Percentiles rank a stretch among this genome's conserved stretches.
These are phyloP conservation scores for Olivierus martensii DNA, from an alignment of 1,140 invertebrate genomes.

Conservation along the genomic window DNA sequence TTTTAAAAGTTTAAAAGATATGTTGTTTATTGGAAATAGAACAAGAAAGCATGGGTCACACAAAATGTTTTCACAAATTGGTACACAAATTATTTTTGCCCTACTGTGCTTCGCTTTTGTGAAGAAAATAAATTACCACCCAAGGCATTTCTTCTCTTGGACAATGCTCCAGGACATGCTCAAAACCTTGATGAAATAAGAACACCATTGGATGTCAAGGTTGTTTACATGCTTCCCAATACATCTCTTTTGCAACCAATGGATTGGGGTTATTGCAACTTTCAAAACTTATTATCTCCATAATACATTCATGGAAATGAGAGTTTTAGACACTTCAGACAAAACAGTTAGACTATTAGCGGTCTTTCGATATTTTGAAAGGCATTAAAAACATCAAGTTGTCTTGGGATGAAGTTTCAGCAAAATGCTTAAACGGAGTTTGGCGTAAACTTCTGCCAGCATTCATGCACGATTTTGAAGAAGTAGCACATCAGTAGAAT, in stretches of 20 bases:
- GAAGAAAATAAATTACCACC: slow-evolving; percentile 8
- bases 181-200: slow-evolving; percentile 4
- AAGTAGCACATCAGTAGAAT: too few species aligned
- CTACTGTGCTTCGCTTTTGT: slow-evolving; percentile 11
- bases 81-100: slow-evolving; percentile 15
- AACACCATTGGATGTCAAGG: slow-evolving; percentile 8
- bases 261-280: slow-evolving; percentile 9
- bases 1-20: slow-evolving; percentile 4
- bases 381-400: neutral
- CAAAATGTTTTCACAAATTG: slow-evolving; percentile 12
- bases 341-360: slow-evolving; percentile 28
- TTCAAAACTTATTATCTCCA: slow-evolving; percentile 14
- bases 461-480: too few species aligned
- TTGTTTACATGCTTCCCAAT: slow-evolving; percentile 10
- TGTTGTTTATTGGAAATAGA: slow-evolving; percentile 12
- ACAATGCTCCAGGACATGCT: slow-evolving; percentile 18
- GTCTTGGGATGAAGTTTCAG: neutral
- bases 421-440: neutral
- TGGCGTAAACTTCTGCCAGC: neutral
- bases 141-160: slow-evolving; percentile 17
- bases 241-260: slow-evolving; percentile 15
- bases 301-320: neutral
- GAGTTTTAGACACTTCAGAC: neutral
- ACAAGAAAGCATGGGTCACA: slow-evolving; percentile 12
- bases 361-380: slow-evolving; percentile 4